Evolutionary conservation across 2,888 invertebrate species (phyloP), one percentile per base, ranked within the genome.

Genomic region (Tipula unca): DNA sequence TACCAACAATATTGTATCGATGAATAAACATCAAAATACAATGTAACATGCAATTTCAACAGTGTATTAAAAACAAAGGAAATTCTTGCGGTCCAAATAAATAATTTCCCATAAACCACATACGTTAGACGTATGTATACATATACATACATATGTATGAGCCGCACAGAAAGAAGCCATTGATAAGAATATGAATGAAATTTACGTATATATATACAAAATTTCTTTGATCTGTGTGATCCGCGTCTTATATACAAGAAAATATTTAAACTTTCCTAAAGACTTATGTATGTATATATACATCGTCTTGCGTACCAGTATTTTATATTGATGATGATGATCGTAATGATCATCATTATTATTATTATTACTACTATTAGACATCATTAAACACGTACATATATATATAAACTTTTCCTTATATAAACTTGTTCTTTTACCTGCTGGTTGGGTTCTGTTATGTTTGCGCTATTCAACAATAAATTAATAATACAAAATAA

Each of bases 91-190:
- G 69, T 69, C 25, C 25, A 69, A 69, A 69, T 25, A 69, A 69
- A 69, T 48, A 69, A 69, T 69, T 69, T 69, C 69, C 69, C 69
- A 69, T 69, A 69, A 48, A 69, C 69, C 69, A 69, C 69, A 69
- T 69, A 14, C 42, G 13, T 35, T 35, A 3, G 39, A 5, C 39
- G 13, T 39, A 39, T 35, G 35, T 35, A 42, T 39, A 39, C 13
- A 39, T 39, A 39, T 48, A 17, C 5, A 6, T 48, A n/a, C 48
- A 17, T 3, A 48, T 69, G 20, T 69, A 25, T 25, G 69, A 10
- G 25, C 69, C 10, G 25, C 25, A 25, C 48, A 48, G 48, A 48
- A 48, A 48, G 48, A 48, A 48, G 25, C 69, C 69, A 69, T 69
- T 69, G 69, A 69, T 69, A 69, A 69, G 69, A 69, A 69, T 25